Conservation (phyloP, 2,797 vertebrate genomes). For the Melanotaenia trifasciata region DNA sequence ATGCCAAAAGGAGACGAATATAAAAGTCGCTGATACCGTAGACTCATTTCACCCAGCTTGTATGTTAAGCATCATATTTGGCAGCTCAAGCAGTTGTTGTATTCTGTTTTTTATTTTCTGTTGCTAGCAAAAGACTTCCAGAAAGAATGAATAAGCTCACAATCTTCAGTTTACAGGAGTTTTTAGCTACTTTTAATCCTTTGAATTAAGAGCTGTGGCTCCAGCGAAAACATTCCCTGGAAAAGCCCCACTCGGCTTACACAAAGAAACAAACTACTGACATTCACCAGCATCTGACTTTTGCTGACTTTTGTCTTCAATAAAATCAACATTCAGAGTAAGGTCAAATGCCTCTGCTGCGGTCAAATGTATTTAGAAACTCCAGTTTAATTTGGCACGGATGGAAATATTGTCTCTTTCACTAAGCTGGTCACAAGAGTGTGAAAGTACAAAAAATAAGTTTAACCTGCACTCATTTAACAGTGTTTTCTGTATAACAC, state of each 20-base stretch:
- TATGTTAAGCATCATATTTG: conserved; percentile 24
- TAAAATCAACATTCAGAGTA: too few species aligned
- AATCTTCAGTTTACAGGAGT: not conserved
- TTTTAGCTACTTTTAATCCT: not conserved
- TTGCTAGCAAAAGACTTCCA: conserved; percentile 19
- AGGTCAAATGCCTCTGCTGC: not conserved
- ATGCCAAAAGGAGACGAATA: conserved; percentile 21
- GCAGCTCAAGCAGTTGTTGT: conserved; percentile 8
- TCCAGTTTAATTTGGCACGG: not conserved
- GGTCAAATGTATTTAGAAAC: not conserved
- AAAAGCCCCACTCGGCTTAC: not conserved
- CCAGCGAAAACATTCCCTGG: not conserved
- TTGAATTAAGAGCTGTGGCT: not conserved
- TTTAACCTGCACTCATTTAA: too few species aligned
- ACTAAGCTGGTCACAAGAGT: too few species aligned
- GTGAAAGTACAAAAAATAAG: too few species aligned
- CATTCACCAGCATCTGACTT: not conserved
- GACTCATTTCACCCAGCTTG: conserved; percentile 18
- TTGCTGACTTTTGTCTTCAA: not conserved
- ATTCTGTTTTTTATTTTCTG: conserved; percentile 26
- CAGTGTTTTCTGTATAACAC: too few species aligned
- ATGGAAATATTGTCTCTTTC: not conserved
- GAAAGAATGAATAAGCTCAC: conserved; percentile 5
- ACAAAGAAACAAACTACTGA: not conserved
- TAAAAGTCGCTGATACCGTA: conserved; percentile 10